A percentile compares a stretch with the other conserved stretches of the same genome.
Evolutionary conservation across 2,888 invertebrate species (phyloP).

Genomic region (Diarsia dahlii): DNA sequence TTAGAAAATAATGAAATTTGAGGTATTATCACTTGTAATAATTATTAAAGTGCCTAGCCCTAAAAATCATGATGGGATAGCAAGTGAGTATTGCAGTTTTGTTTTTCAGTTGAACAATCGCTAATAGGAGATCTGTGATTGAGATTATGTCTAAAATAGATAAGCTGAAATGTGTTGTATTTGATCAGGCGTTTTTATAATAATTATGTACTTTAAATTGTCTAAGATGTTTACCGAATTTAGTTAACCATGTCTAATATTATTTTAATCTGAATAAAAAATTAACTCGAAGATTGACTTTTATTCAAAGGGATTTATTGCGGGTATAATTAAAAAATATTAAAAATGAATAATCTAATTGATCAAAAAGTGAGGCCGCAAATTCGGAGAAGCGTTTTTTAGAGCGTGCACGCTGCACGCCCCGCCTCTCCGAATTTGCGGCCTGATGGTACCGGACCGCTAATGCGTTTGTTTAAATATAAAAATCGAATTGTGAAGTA

Average conservation of each 20-base stretch:
- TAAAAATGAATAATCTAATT: too few relatives aligned
- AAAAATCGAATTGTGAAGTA: background rate
- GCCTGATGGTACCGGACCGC: background rate
- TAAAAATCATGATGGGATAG: slow-evolving; percentile 1
- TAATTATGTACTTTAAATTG: slow-evolving; percentile 32
- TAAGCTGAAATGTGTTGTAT: slow-evolving; percentile 43
- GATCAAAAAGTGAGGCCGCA: too few relatives aligned
- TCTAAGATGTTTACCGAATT: slow-evolving; percentile 45
- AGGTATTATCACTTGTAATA: slow-evolving; percentile 4
- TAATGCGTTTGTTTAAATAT: background rate
- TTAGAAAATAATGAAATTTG: slow-evolving; percentile 19
- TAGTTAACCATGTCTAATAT: slow-evolving; percentile 42
- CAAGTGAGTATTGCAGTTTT: slow-evolving; percentile 3
- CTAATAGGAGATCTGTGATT: slow-evolving; percentile 52
- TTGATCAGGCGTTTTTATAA: slow-evolving; percentile 17
- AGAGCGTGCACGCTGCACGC: too few relatives aligned
- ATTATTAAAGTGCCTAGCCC: background rate
- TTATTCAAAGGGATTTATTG: slow-evolving; percentile 13
- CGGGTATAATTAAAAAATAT: too few relatives aligned
- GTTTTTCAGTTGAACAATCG: slow-evolving; percentile 8
- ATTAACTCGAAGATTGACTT: slow-evolving; percentile 35
- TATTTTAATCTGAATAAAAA: slow-evolving; percentile 57
- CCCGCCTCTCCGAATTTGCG: too few relatives aligned
- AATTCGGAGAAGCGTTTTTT: too few relatives aligned
- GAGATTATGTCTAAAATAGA: slow-evolving; percentile 33